Conservation (phyloP, 1,140 invertebrate species). For the Pteromalus puparum region DNA sequence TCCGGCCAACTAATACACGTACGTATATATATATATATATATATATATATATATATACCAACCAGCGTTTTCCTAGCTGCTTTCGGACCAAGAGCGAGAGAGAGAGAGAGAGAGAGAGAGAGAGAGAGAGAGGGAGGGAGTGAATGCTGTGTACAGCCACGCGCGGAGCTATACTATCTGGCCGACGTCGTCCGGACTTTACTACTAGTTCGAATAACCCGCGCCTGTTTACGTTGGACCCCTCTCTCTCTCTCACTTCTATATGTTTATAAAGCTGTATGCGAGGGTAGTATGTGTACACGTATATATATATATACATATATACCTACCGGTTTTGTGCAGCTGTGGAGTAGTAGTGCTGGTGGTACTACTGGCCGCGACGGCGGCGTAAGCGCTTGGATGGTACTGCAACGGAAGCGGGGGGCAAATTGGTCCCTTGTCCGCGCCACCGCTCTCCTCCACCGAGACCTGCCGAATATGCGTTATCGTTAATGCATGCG, state of each 20-base stretch:
- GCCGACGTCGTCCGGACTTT: constrained; percentile 9
- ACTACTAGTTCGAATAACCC: constrained; percentile 24
- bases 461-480: constrained; percentile 72
- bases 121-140: too few relatives aligned
- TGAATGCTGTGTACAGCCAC: background rate
- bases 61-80: constrained; percentile 2
- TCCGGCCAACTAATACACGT: constrained; percentile 7
- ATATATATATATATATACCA: too few relatives aligned
- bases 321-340: constrained; percentile 66
- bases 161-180: background rate
- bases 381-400: constrained; percentile 62
- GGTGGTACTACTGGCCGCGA: constrained; percentile 47
- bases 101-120: too few relatives aligned
- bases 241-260: background rate
- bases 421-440: constrained; percentile 74
- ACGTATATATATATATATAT: too few relatives aligned
- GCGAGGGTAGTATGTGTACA: background rate
- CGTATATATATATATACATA: too few relatives aligned
- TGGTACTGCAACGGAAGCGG: constrained; percentile 71
- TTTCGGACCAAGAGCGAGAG: background rate
- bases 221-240: background rate
- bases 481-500: constrained; percentile 70
- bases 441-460: constrained; percentile 60
- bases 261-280: background rate
- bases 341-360: constrained; percentile 70